A percentile compares a stretch with the other conserved stretches of the same genome.
Conservation (phyloP, 2,113 vertebrate genomes). For the Polypterus senegalus region DNA sequence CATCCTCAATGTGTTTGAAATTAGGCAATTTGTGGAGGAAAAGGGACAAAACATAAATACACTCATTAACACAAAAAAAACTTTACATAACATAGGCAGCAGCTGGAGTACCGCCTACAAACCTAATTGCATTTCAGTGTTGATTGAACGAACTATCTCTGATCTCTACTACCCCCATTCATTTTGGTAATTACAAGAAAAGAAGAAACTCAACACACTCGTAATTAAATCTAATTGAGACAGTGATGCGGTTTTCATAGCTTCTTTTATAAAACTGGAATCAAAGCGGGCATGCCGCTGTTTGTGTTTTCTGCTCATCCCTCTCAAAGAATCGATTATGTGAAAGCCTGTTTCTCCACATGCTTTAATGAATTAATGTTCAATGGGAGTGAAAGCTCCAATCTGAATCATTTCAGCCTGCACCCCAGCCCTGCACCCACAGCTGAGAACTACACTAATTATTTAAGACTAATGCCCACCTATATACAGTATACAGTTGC, state of each 20-base stretch:
- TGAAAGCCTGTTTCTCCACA: too few relatives aligned
- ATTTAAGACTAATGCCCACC: too few relatives aligned
- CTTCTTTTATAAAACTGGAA: conserved; percentile 13
- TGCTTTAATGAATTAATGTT: too few relatives aligned
- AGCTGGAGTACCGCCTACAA: conserved; percentile 44
- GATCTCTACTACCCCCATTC: conserved; percentile 41
- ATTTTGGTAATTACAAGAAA: conserved; percentile 45
- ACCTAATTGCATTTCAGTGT: conserved; percentile 44
- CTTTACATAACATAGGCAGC: conserved; percentile 42
- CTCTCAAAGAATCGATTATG: not conserved
- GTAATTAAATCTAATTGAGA: conserved; percentile 49
- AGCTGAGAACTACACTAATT: too few relatives aligned
- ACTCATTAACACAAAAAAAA: conserved; percentile 26
- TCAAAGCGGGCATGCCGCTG: conserved; percentile 9
- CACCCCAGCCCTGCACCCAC: too few relatives aligned
- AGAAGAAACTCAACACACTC: conserved; percentile 36
- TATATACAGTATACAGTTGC: too few relatives aligned
- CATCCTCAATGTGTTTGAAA: conserved; percentile 31
- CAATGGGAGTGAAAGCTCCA: too few relatives aligned
- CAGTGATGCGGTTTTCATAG: conserved; percentile 44
- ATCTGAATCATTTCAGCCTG: too few relatives aligned
- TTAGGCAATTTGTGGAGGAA: conserved; percentile 24
- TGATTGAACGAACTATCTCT: conserved; percentile 31
- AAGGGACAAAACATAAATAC: conserved; percentile 13
- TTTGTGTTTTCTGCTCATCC: not conserved